Base-by-base conservation (phyloP, 2,113 vertebrate species). In the Tupaia chinensis region DNA sequence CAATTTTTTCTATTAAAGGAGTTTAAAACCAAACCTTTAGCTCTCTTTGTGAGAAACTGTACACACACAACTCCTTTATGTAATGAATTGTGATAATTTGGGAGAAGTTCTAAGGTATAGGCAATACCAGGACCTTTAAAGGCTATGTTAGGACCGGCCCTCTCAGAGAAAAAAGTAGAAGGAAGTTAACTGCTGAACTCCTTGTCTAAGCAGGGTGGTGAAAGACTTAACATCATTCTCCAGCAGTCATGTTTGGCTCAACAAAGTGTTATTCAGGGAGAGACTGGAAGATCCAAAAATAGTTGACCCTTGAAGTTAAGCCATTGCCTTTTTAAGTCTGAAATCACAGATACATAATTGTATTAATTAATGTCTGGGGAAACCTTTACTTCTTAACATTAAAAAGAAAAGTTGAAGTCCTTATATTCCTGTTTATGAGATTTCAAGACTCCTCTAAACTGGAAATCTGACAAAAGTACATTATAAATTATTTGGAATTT, bases 401-500 rank as follows among this genome's bases (percentile, higher is more conserved):
- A 20, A 73, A 56, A 70, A 89, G 81, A 73, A 87, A 93, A 22
- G 9, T 66, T 69, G 7, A 34, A 63, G 60, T 76, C 54, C 53
- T 96, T 94, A 61, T 91, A 91, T 93, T 96, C 3, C 65, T 96
- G 68, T 96, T 96, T 95, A 77, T 95, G 89, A 56, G 63, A 89
- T 97, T 85, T 93, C 79, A 95, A 96, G 82, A 88, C 89, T 96
- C 65, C 13, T 95, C 84, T 91, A 88, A 95, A 95, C 93, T 95
- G 86, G 83, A 95, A 89, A 94, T 95, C 25, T 94, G 70, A 81
- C 94, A 96, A 93, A 93, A 29, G 54, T 94, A 34, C 9, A 80
- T 84, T 96, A 89, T 93, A 95, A 97, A 93, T 96, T 97, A 93
- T 94, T 94, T 92, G 80, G 76, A 94, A 96, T 92, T 83, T 83